A percentile compares a stretch with the other conserved stretches of the same genome.
Evolutionary conservation across 92 coral and sea anemone genomes (phyloP).

Genomic region (Metridium senile): DNA sequence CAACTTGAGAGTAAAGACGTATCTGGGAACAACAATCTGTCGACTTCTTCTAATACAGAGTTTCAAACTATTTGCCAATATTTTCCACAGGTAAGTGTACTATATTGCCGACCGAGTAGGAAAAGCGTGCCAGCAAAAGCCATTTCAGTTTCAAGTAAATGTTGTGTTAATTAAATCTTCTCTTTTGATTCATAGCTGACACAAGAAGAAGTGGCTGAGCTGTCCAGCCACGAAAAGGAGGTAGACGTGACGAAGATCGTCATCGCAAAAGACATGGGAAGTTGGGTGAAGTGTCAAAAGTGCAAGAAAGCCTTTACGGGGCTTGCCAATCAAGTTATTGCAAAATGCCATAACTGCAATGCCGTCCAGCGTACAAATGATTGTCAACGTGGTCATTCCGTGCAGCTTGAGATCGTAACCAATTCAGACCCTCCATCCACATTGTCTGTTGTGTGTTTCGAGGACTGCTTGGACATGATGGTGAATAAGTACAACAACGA

Average conservation of each 20-base stretch:
- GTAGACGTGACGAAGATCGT: background rate
- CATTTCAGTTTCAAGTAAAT: too few species aligned
- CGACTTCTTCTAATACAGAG: slow-evolving; percentile 17
- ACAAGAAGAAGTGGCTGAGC: slow-evolving; percentile 16
- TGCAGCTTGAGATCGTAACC: slow-evolving; percentile 4
- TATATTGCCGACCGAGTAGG: background rate
- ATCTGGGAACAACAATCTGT: slow-evolving; percentile 8
- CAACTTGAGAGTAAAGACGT: background rate
- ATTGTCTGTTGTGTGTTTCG: slow-evolving; percentile 17
- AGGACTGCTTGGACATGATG: slow-evolving; percentile 16
- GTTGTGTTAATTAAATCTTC: too few species aligned
- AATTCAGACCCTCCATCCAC: slow-evolving; percentile 8
- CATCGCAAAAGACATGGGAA: slow-evolving; percentile 9
- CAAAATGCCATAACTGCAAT: slow-evolving; percentile 19
- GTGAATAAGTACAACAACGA: slow-evolving; percentile 16
- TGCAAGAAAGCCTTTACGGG: slow-evolving; percentile 24
- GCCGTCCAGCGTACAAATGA: slow-evolving; percentile 1
- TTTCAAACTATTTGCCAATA: background rate
- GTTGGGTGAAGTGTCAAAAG: slow-evolving; percentile 25
- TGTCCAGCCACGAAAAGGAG: background rate
- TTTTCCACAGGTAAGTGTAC: slow-evolving; percentile 22
- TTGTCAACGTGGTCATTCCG: slow-evolving; percentile 19
- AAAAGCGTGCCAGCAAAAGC: background rate
- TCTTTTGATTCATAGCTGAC: slow-evolving; percentile 9
- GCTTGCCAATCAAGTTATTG: background rate